These are phyloP conservation scores for Avahi laniger DNA, from an alignment of 2,797 vertebrate species.

Conservation along the genomic window DNA sequence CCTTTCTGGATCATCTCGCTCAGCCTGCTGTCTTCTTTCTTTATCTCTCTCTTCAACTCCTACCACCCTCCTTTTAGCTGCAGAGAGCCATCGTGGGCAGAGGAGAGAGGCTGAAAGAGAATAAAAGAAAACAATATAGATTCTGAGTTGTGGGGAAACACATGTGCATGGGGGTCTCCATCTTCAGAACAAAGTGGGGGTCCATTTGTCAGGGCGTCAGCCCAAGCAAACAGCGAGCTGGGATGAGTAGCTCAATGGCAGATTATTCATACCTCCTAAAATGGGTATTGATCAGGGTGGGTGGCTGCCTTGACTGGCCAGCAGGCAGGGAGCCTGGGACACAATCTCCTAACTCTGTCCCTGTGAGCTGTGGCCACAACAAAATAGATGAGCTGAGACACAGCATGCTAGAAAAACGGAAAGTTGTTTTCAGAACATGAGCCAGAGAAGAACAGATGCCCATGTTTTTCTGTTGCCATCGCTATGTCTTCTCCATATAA, in stretches of 20 bases:
- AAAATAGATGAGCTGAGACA: background rate
- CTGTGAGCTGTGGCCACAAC: accelerated
- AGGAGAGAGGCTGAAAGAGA: background rate
- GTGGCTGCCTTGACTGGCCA: too few relatives aligned
- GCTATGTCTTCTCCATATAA: background rate
- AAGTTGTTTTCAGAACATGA: background rate
- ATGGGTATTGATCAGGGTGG: accelerated
- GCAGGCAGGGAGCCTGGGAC: background rate
- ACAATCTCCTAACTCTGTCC: accelerated
- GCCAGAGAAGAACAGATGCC: background rate
- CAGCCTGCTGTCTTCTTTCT: too few relatives aligned
- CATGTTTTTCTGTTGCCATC: background rate
- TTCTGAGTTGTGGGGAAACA: background rate
- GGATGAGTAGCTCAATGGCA: accelerated
- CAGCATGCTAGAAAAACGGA: accelerated
- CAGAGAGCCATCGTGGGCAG: background rate
- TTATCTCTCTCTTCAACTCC: background rate
- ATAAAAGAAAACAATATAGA: background rate
- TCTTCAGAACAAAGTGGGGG: background rate
- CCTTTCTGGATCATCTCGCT: background rate
- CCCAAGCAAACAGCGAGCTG: background rate
- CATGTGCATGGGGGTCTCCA: accelerated
- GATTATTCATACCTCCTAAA: background rate
- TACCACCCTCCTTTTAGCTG: too few relatives aligned
- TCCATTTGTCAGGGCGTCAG: too few relatives aligned